phyloP scores from a whole-genome alignment of 2,888 invertebrate species.

The Leptinotarsa haldemani region DNA sequence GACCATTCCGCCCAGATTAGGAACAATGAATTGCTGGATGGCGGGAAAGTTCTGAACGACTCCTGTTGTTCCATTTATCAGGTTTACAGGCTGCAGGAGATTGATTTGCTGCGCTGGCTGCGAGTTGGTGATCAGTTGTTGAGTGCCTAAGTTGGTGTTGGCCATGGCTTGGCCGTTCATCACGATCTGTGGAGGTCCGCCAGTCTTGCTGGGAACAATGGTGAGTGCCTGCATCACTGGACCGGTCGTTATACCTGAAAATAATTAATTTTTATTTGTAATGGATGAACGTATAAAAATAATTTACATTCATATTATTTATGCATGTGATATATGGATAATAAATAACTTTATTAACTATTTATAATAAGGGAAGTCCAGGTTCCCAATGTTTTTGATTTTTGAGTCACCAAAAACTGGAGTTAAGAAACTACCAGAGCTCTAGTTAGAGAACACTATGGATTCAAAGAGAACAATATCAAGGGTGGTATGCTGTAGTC shows the following conservation, averaged over 20 bases:
- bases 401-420: too few species aligned
- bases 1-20: constrained; percentile 83
- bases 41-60: constrained; percentile 82
- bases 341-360: too few species aligned
- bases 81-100: constrained; percentile 83
- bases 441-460: too few species aligned
- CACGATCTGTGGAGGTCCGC: constrained; percentile 78
- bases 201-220: constrained; percentile 81
- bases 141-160: constrained; percentile 71
- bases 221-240: constrained; percentile 82
- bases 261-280: background rate
- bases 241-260: constrained; percentile 70
- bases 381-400: too few species aligned
- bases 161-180: constrained; percentile 78
- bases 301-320: background rate
- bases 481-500: too few species aligned
- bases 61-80: constrained; percentile 77
- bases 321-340: too few species aligned
- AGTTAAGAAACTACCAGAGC: too few species aligned
- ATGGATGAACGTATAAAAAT: background rate
- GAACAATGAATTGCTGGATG: constrained; percentile 86
- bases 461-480: too few species aligned
- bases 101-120: constrained; percentile 74
- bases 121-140: constrained; percentile 74
- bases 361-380: too few species aligned